Evolutionary conservation across 2,797 vertebrate genomes (phyloP).

Genomic region (Atherinosoma microstoma): DNA sequence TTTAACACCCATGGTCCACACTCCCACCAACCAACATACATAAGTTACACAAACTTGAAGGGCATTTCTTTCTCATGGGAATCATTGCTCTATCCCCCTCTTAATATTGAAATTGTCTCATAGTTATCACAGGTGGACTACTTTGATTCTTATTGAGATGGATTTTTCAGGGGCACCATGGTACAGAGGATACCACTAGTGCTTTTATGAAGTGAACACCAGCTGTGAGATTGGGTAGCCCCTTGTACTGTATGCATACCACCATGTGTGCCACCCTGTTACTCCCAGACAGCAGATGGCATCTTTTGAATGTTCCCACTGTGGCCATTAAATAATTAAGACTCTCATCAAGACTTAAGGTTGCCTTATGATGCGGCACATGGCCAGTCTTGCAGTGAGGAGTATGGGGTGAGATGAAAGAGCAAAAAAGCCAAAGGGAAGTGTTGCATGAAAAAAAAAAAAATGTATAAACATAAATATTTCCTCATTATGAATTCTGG

Average conservation of each 20-base stretch:
- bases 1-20: constrained; percentile 40
- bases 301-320: constrained; percentile 79
- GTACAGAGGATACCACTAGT: constrained; percentile 21
- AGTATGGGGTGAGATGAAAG: constrained; percentile 25
- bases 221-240: constrained; percentile 57
- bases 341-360: constrained; percentile 83
- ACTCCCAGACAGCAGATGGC: constrained; percentile 81
- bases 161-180: constrained; percentile 13
- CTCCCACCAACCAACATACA: constrained; percentile 42
- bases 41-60: constrained; percentile 38
- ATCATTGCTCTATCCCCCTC: constrained; percentile 15
- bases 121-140: constrained; percentile 7
- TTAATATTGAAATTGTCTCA: constrained; percentile 29
- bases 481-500: constrained; percentile 53
- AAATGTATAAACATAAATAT: constrained; percentile 21
- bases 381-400: constrained; percentile 67
- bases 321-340: constrained; percentile 87
- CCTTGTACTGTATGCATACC: constrained; percentile 41
- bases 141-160: constrained; percentile 24
- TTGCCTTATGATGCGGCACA: constrained; percentile 75
- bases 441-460: constrained; percentile 23
- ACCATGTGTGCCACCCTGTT: constrained; percentile 59
- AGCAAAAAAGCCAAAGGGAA: constrained; percentile 23
- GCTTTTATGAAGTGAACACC: constrained; percentile 32
- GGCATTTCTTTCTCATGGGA: constrained; percentile 25